These are phyloP conservation scores for Chiroxiphia lanceolata DNA, from an alignment of 2,797 vertebrate genomes.

Conservation along the genomic window DNA sequence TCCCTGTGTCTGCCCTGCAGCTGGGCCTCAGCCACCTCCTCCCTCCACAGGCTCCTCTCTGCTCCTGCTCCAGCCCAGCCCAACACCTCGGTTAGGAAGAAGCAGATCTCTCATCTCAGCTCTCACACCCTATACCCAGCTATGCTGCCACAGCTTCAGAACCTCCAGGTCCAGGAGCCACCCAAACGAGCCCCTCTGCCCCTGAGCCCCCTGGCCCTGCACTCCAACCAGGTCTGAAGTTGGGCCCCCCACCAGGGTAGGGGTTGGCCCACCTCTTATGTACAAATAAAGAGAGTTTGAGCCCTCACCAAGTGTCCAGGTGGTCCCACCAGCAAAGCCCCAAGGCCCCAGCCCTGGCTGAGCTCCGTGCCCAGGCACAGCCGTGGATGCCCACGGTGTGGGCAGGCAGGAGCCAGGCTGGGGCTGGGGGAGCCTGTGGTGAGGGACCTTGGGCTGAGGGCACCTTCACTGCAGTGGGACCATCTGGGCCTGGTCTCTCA, in stretches of 20 bases:
- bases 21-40: neutral
- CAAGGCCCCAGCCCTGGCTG: neutral
- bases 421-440: neutral
- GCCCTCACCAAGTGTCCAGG: neutral
- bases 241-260: neutral
- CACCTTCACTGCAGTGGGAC: neutral
- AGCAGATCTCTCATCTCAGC: too few relatives aligned
- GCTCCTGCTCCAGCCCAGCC: neutral
- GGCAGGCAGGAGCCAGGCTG: too few relatives aligned
- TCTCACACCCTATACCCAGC: neutral
- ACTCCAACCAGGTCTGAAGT: neutral
- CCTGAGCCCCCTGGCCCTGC: neutral
- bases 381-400: too few relatives aligned
- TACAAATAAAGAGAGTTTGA: too few relatives aligned
- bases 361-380: neutral
- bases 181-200: neutral
- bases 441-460: neutral
- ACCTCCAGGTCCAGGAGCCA: neutral
- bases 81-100: neutral
- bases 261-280: neutral
- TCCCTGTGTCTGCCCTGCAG: neutral
- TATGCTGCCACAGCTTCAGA: neutral
- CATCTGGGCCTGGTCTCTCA: neutral
- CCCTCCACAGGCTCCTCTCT: neutral
- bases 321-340: neutral